A percentile compares a stretch with the other conserved stretches of the same genome.
These are phyloP conservation scores for Epinephelus fuscoguttatus DNA, from an alignment of 2,113 vertebrate genomes.

Conservation along the genomic window DNA sequence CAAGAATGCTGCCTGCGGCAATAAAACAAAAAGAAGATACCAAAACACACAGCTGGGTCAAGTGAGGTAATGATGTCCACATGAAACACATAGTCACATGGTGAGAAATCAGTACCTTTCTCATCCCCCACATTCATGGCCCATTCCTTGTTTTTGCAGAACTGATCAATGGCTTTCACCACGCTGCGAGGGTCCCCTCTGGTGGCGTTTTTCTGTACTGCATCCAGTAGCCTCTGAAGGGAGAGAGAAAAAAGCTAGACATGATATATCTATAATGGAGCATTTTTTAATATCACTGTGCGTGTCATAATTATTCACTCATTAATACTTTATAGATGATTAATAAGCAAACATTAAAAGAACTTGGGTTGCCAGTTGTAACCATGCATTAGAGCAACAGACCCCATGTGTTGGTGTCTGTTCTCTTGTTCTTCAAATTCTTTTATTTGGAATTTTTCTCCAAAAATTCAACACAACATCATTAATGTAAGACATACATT, in stretches of 20 bases:
- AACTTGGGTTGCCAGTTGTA: background rate
- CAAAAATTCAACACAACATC: background rate
- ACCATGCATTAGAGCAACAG: background rate
- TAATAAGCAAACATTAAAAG: background rate
- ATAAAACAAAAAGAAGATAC: background rate
- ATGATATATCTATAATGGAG: background rate
- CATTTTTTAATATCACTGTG: background rate
- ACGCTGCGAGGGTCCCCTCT: constrained; percentile 88
- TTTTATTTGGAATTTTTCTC: background rate
- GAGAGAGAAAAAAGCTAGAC: background rate
- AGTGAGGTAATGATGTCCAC: background rate
- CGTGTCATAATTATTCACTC: background rate
- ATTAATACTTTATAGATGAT: background rate
- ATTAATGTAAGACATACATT: too few species aligned
- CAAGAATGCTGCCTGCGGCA: constrained; percentile 88
- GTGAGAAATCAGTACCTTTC: constrained; percentile 83
- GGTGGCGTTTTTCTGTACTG: constrained; percentile 86
- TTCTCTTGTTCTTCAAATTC: background rate
- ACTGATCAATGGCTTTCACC: constrained; percentile 85
- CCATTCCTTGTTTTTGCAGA: constrained; percentile 90
- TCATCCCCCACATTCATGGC: constrained; percentile 91
- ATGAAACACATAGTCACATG: background rate
- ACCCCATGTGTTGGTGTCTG: background rate
- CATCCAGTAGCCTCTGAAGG: constrained; percentile 83
- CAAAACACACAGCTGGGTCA: background rate